Evolutionary conservation across 2,888 invertebrate species (phyloP).

Genomic region (Buathra laborator): DNA sequence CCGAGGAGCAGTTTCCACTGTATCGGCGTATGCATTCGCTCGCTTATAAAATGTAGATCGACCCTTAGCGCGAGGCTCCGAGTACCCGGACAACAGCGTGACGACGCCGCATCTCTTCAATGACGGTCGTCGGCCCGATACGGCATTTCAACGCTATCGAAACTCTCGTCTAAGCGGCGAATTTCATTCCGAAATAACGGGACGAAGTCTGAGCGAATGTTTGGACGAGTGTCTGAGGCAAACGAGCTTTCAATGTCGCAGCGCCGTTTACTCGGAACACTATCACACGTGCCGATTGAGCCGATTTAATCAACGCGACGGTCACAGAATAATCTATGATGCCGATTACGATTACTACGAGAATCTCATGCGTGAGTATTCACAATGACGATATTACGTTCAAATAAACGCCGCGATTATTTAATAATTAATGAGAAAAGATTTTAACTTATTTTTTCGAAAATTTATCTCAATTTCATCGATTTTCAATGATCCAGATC

Average conservation of each 20-base stretch:
- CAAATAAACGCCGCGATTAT: no score
- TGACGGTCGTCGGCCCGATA: slow-evolving; percentile 93
- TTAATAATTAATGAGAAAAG: no score
- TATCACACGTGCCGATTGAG: slow-evolving; percentile 94
- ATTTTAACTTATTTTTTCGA: no score
- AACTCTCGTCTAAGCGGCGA: slow-evolving; percentile 95
- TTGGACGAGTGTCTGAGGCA: slow-evolving; percentile 95
- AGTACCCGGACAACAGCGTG: slow-evolving; percentile 95
- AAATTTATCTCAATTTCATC: not conserved
- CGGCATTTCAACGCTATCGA: slow-evolving; percentile 95
- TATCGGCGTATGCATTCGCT: slow-evolving; percentile 58
- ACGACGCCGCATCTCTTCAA: slow-evolving; percentile 93
- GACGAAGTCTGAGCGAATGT: slow-evolving; percentile 95
- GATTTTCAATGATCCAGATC: slow-evolving; percentile 75
- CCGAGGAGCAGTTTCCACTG: not conserved
- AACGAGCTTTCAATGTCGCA: slow-evolving; percentile 95
- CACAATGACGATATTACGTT: not conserved
- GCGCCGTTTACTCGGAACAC: slow-evolving; percentile 95
- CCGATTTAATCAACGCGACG: slow-evolving; percentile 94
- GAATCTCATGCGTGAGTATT: slow-evolving; percentile 94
- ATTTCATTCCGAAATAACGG: slow-evolving; percentile 95
- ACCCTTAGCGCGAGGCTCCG: slow-evolving; percentile 92
- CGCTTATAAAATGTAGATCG: slow-evolving; percentile 76
- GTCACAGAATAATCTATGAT: slow-evolving; percentile 95
- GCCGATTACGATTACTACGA: slow-evolving; percentile 97